These are phyloP conservation scores for Carollia perspicillata DNA, from an alignment of 2,113 vertebrate species.

Conservation along the genomic window DNA sequence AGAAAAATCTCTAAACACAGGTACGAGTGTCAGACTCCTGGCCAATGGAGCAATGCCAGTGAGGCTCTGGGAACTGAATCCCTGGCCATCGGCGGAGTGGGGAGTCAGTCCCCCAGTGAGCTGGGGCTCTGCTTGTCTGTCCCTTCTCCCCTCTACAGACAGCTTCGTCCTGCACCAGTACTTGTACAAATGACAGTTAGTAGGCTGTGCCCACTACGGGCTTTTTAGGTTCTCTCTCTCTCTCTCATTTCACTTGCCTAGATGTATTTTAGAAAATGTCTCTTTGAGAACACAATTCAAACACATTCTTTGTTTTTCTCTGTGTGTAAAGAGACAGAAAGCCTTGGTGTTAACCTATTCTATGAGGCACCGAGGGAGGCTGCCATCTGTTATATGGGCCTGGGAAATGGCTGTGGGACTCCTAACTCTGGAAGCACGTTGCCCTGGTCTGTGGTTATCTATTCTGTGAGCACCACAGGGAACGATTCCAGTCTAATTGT, in stretches of 20 bases:
- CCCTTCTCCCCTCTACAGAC: rapidly evolving
- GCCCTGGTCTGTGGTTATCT: background rate
- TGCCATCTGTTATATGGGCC: background rate
- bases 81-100: too few species aligned
- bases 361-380: background rate
- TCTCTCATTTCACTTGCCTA: background rate
- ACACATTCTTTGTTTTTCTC: background rate
- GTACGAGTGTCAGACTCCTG: background rate
- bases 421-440: background rate
- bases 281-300: background rate
- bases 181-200: background rate
- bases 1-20: background rate
- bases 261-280: background rate
- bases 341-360: background rate
- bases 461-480: background rate
- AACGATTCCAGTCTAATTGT: background rate
- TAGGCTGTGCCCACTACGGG: background rate
- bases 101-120: too few species aligned
- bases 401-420: background rate
- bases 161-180: background rate
- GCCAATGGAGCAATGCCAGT: rapidly evolving
- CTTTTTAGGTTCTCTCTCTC: too few species aligned
- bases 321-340: background rate
- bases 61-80: too few species aligned
- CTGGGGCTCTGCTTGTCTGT: too few species aligned